Evolutionary conservation across 2,888 invertebrate genomes (phyloP).

Genomic region (Myopa tessellatipennis): DNA sequence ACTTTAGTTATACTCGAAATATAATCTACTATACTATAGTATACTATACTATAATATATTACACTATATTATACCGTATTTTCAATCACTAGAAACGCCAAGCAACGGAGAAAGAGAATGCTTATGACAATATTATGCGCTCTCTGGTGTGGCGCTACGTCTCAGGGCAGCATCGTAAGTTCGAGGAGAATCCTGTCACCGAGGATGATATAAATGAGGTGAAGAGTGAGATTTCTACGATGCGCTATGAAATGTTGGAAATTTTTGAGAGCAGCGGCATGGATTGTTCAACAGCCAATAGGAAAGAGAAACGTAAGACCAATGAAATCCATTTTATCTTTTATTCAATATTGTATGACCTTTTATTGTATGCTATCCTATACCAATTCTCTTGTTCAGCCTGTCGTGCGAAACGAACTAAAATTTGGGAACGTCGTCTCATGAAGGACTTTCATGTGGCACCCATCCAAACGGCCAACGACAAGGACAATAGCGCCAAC

Average conservation of each 20-base stretch:
- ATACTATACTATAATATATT: too few species aligned
- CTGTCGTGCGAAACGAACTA: conserved; percentile 81
- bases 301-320: conserved; percentile 78
- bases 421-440: conserved; percentile 86
- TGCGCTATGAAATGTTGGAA: conserved; percentile 91
- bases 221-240: conserved; percentile 91
- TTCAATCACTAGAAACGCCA: conserved; percentile 63
- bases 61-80: too few species aligned
- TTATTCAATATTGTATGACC: too few species aligned
- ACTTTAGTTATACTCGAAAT: not conserved
- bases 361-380: not conserved
- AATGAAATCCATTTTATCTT: not conserved
- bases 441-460: conserved; percentile 91
- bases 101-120: conserved; percentile 76
- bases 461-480: conserved; percentile 72
- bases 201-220: conserved; percentile 96
- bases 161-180: conserved; percentile 84
- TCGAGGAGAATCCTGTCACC: conserved; percentile 86
- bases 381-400: conserved; percentile 66
- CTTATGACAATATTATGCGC: conserved; percentile 86
- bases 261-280: conserved; percentile 89
- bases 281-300: conserved; percentile 81
- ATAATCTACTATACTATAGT: too few species aligned
- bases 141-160: conserved; percentile 94
- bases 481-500: conserved; percentile 69